Evolutionary conservation across 1,140 invertebrate species (phyloP).

Genomic region (Trichonephila inaurata): DNA sequence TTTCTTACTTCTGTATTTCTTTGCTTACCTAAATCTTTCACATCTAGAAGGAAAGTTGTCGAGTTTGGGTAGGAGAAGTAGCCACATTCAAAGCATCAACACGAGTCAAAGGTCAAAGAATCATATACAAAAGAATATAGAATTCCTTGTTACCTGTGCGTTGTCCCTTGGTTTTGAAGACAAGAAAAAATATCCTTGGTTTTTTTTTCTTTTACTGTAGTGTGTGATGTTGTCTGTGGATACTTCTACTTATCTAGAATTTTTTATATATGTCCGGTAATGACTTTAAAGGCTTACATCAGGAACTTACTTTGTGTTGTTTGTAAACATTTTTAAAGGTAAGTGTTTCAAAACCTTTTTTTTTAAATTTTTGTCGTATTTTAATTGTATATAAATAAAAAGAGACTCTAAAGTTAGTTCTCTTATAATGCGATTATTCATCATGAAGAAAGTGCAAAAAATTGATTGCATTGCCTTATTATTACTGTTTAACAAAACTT

Average conservation of each 20-base stretch:
- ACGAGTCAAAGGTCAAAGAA: slow-evolving; percentile 45
- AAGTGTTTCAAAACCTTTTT: neutral
- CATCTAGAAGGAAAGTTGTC: neutral
- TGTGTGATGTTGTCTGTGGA: slow-evolving; percentile 42
- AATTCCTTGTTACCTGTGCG: neutral
- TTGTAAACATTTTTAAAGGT: neutral
- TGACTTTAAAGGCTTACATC: neutral
- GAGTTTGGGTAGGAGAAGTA: slow-evolving; percentile 22
- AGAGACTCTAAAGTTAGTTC: too few relatives aligned
- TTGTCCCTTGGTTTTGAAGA: neutral
- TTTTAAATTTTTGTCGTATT: neutral
- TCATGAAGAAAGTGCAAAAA: too few relatives aligned
- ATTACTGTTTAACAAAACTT: too few relatives aligned
- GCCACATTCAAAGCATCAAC: slow-evolving; percentile 40
- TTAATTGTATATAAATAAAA: neutral
- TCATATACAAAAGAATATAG: neutral
- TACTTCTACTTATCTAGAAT: slow-evolving; percentile 36
- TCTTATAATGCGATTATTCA: neutral
- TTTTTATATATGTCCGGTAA: neutral
- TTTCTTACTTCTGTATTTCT: slow-evolving; percentile 10
- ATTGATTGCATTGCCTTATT: too few relatives aligned
- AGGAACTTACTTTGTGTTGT: neutral
- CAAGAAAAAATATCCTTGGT: neutral
- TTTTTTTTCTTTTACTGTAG: slow-evolving; percentile 16
- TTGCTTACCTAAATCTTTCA: slow-evolving; percentile 15